Conservation (phyloP, 2,888 invertebrate species). For the Notocelia uddmanniana region DNA sequence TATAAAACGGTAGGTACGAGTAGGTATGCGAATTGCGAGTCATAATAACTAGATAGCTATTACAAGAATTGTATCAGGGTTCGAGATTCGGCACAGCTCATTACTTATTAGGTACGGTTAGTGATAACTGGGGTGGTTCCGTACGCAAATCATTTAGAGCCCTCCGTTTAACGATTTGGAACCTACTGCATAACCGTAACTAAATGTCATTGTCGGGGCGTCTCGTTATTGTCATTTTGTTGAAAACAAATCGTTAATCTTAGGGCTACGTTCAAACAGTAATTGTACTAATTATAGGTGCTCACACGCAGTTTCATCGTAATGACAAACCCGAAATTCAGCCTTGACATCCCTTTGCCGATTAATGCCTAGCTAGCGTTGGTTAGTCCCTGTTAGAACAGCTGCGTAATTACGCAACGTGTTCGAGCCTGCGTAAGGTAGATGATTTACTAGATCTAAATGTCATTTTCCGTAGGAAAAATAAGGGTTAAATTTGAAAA, state of each 20-base stretch:
- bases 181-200: background rate
- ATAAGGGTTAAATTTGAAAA: too few species aligned
- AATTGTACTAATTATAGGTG: background rate
- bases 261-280: background rate
- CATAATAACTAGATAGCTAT: slow-evolving; percentile 34
- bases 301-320: background rate
- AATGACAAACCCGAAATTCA: background rate
- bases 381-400: too few species aligned
- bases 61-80: slow-evolving; percentile 51
- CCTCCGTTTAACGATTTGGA: slow-evolving; percentile 23
- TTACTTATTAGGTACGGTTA: slow-evolving; percentile 62
- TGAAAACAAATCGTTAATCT: background rate
- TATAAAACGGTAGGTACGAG: background rate
- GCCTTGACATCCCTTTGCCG: background rate
- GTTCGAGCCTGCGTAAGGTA: too few species aligned
- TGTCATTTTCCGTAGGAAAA: too few species aligned
- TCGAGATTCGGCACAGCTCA: slow-evolving; percentile 65
- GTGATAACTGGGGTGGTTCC: slow-evolving; percentile 56
- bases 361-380: background rate
- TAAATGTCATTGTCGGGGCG: background rate
- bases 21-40: slow-evolving; percentile 27
- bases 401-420: too few species aligned
- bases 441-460: too few species aligned
- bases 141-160: slow-evolving; percentile 55
- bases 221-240: background rate